These are phyloP conservation scores for Notolepis coatsorum DNA, from an alignment of 2,797 vertebrate genomes.

Conservation along the genomic window DNA sequence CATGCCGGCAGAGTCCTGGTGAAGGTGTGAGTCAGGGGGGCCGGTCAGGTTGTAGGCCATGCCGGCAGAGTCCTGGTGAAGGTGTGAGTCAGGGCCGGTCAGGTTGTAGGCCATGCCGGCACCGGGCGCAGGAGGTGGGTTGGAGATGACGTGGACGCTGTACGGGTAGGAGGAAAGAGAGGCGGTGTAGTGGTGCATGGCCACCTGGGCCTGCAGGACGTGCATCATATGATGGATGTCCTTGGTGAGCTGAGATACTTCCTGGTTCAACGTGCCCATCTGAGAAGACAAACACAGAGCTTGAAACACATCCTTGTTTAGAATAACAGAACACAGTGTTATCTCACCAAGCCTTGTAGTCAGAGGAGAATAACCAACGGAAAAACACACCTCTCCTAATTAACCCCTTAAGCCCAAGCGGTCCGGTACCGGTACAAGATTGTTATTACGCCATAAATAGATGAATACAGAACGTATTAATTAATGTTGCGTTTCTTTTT, in stretches of 20 bases:
- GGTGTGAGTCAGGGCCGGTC: constrained; percentile 56
- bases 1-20: constrained; percentile 46
- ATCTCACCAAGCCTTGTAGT: too few species aligned
- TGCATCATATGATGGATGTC: constrained; percentile 90
- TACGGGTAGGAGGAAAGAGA: constrained; percentile 66
- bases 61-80: constrained; percentile 52
- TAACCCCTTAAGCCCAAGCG: too few species aligned
- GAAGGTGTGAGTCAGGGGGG: too few species aligned
- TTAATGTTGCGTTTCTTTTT: too few species aligned
- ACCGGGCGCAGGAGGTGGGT: constrained; percentile 41
- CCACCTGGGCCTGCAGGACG: constrained; percentile 85
- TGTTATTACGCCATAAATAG: too few species aligned
- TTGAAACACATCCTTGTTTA: too few species aligned
- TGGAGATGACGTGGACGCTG: constrained; percentile 59
- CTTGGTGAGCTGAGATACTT: constrained; percentile 90
- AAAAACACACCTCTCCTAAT: not conserved
- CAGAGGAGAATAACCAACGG: too few species aligned
- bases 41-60: too few species aligned
- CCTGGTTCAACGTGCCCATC: constrained; percentile 90
- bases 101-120: constrained; percentile 53
- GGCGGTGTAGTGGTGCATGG: constrained; percentile 67
- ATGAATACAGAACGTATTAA: too few species aligned
- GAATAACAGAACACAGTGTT: too few species aligned
- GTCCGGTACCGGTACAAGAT: too few species aligned
- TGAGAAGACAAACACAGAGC: constrained; percentile 70